Evolutionary conservation across 2,113 vertebrate genomes (phyloP), one percentile per base, ranked within the genome.

Genomic region (Mesoclemmys tuberculata): DNA sequence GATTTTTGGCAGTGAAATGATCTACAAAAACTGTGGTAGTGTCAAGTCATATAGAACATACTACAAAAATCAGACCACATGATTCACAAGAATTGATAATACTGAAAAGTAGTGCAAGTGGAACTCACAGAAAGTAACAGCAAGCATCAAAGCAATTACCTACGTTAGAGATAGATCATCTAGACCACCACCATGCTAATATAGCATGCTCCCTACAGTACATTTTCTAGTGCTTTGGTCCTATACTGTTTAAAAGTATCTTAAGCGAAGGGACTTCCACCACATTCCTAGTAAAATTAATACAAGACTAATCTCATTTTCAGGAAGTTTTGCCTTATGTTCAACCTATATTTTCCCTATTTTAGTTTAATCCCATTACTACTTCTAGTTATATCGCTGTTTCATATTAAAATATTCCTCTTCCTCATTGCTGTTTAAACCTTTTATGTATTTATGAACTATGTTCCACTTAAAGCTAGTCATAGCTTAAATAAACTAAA

Each of bases 191-290:
- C 54, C 41, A 79, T 79, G 12, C 83, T 41, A 79, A 21, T 22
- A 79, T 35, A 21, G 77, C 29, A 92, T 1, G 82, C 1, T 16
- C 5, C n/a, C 14, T 55, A 27, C 3, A 22, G 1, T 1, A 0
- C 19, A 89, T 5, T 18, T 41, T 21, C 7, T 5, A 4, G 46
- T 86, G 68, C 58, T 8, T 5, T 46, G 56, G 8, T 61, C 80
- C 79, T 48, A 9, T 77, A 52, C 24, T 52, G 3, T 84, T 48
- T 6, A 38, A 71, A 61, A 44, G 0, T 82, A 75, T 35, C 24
- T 75, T 14, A n/a, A 18, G 44, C 46, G 10, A 26, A 68, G 38
- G 80, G 61, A 88, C 9, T 64, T 24, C 52, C n/a, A 91, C 10
- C 10, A 38, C 19, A 14, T 41, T 71, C 19, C 35, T 68, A 68